Base-by-base conservation (phyloP, 2,797 vertebrate genomes). In the Spinus olivaceus region DNA sequence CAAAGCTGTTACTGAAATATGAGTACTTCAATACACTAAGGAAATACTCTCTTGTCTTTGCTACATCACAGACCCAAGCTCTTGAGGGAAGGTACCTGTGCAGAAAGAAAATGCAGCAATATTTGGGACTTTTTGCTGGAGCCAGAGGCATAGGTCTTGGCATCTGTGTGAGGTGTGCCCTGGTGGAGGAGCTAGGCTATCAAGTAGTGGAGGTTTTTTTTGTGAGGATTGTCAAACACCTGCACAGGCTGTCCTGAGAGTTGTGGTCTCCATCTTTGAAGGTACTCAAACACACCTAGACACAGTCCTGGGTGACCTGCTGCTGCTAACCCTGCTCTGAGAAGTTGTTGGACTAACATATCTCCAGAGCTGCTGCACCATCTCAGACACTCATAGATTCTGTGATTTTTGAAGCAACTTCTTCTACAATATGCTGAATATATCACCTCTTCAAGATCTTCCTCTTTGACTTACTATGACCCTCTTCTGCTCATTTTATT, bases 151-250 rank as follows among this genome's bases (percentile, higher is more conserved):
- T 23, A 11, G 6, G 3, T 60, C 14, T 47, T 47, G 27, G 7
- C 14, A 22, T 24, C 5, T 64, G 14, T 28, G 51, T 9, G 9
- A 22, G 3, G 2, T 53, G 7, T 46, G 10, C 2, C 2, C 15
- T 28, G 19, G 14, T 70, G 41, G 70, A 65, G 2, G 8, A 8
- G 54, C 35, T 85, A 9, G 32, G 14, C 13, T 25, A 10, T 28
- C 4, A 12, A 19, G 6, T 23, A 64, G 15, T 18, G 15, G 28
- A 65, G 7, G 10, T 87, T 0, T 28, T 28, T 57, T 46, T 27
- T 27, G 3, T 24, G 7, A 49, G 2, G 1, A 3, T 32, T 59
- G 10, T 47, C 20, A 72, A 77, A 64, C 12, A 12, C 10, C 47
- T 13, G 8, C 10, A 78, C 5, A 33, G 9, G 11, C 18, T 22